Base-by-base conservation (phyloP, 2,797 vertebrate species). In the Bryconaethiops microstoma region DNA sequence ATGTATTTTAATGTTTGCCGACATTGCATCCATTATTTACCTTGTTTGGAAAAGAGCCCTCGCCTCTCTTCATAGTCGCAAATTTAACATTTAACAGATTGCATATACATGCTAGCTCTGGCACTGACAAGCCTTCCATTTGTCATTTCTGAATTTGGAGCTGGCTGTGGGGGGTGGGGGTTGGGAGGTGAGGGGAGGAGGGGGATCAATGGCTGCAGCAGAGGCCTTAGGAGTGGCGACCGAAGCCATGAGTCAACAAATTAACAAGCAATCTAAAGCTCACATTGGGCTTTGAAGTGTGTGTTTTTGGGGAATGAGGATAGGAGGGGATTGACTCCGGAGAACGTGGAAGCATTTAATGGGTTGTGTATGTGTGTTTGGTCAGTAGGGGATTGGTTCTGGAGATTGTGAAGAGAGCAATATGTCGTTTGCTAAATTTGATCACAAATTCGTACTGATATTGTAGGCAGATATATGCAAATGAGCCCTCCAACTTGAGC, bases 241-340 rank as follows among this genome's bases (percentile, higher is more conserved):
- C 2, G 25, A 59, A 54, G 65, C 68, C 42, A 57, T 64, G 63
- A 78, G 74, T 60, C 80, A 92, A 92, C 92, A 93, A 92, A 93
- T 93, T 91, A 93, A 91, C 90, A 91, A 91, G 91, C 90, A 86
- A 90, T 93, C 89, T 88, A 50, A 88, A 87, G 89, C 80, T 85
- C 86, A 75, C 80, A 88, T 86, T 86, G 78, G 89, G 86, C 87
- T 86, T 73, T 88, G 90, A 84, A 87, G 87, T 87, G 75, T 76
- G 77, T 75, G 57, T 64, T n/a, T 76, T 39, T 64, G 60, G 35
- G 55, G 29, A 45, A 52, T 52, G 13, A 52, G 13, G 13, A 12
- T 52, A 12, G 48, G 12, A 52, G 48, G 13, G 48, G 48, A 48
- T 12, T 8, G 45, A 12, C 12, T 12, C 45, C 12, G 45, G 9